Conservation (phyloP, 2,113 vertebrate genomes). For the Rhadina sibilatrix region DNA sequence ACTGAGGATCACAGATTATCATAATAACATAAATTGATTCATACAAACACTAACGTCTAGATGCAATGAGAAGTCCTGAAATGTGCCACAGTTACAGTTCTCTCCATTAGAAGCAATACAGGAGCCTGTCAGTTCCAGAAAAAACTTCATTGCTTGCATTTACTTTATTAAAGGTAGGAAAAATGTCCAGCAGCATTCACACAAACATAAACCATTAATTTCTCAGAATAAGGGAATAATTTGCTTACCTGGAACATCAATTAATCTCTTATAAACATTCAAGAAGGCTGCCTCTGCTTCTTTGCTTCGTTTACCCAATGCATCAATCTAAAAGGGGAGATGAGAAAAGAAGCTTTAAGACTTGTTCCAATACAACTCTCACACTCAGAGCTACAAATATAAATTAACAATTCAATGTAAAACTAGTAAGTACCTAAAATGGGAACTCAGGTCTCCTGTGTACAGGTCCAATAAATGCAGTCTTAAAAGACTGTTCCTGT, state of each 20-base stretch:
- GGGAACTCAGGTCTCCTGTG: background rate
- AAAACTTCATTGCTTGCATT: background rate
- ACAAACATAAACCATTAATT: background rate
- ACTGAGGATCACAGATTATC: background rate
- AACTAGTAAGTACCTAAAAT: background rate
- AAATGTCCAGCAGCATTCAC: background rate
- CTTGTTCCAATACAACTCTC: background rate
- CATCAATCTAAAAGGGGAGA: constrained; percentile 85
- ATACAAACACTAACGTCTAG: background rate
- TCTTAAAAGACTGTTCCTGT: background rate
- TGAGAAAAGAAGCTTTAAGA: constrained; percentile 15
- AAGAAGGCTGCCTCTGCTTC: constrained; percentile 98
- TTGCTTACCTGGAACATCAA: constrained; percentile 95
- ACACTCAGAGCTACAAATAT: background rate
- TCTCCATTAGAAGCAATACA: background rate
- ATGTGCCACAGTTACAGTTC: background rate
- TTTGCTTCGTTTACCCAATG: constrained; percentile 98
- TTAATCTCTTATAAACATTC: constrained; percentile 98
- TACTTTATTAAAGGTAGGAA: background rate
- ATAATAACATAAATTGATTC: background rate
- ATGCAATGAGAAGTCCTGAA: background rate
- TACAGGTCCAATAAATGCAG: background rate
- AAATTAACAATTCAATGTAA: background rate
- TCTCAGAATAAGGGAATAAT: background rate
- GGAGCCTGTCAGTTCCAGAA: background rate